Evolutionary conservation across 2,113 vertebrate species (phyloP), one percentile per base, ranked within the genome.

Genomic region (Natator depressus): DNA sequence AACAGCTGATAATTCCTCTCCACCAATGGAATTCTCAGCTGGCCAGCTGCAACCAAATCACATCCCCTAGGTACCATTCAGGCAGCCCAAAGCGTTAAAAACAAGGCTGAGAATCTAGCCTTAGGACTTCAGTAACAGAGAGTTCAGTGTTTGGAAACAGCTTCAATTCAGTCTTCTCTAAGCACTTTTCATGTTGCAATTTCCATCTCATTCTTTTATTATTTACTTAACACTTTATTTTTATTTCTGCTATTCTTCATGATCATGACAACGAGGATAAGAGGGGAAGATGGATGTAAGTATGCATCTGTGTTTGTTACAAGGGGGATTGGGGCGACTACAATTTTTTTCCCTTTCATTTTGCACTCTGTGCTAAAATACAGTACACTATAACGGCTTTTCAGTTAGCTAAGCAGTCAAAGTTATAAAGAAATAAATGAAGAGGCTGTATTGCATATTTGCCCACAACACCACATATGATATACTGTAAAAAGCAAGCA

Each of bases 361-460:
- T 59, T 22, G 25, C 46, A 80, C 1, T 29, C 6, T 3, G 5
- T 10, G 42, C 31, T n/a, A 42, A 78, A 20, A 0, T 9, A 25
- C 1, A 16, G 24, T 47, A 78, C 12, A 10, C 35, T 8, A 10
- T 35, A 46, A 51, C 65, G 35, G 16, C 42, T 38, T 11, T 35
- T 9, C 72, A 5, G 14, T 2, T 1, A 0, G 4, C 0, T 1
- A 35, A 78, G 51, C 75, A 46, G 0, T 5, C 49, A 5, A 4
- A 38, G 31, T 27, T 0, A 5, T 1, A 57, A 51, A 19, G 20
- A 29, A n/a, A 38, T 0, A 13, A 46, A 35, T 22, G 19, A 17
- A 42, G 53, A 31, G 29, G 0, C 0, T 2, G 8, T 22, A 38
- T 31, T 4, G 42, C 3, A 8, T 4, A 14, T 50, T n/a, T 10